Percentiles rank a stretch among this genome's conserved stretches.
phyloP scores from a whole-genome alignment of 2,113 vertebrate species.

The Cavia aperea region DNA sequence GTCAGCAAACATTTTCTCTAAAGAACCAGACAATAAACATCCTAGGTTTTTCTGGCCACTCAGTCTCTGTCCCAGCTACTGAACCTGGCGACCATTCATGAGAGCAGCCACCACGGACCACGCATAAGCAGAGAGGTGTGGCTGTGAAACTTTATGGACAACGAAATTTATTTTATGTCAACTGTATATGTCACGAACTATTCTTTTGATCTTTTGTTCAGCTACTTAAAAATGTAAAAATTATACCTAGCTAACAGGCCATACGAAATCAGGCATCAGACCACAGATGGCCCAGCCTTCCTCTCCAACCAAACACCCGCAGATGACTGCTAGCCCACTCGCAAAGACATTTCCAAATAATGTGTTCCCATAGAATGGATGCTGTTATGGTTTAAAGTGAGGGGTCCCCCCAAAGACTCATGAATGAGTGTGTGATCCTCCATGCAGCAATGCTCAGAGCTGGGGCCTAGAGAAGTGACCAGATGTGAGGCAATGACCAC shows the following conservation, averaged over 20 bases:
- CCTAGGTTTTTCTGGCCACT: neutral
- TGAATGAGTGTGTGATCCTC: neutral
- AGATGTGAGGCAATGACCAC: neutral
- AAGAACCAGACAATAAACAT: conserved; percentile 38
- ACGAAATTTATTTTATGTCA: neutral
- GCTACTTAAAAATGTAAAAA: neutral
- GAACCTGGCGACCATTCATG: neutral
- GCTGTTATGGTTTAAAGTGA: neutral
- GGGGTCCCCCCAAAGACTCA: neutral
- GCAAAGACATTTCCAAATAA: neutral
- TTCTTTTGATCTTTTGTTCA: neutral
- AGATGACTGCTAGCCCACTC: neutral
- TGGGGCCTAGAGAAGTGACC: neutral
- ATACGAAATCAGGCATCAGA: neutral
- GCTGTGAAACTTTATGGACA: conserved; percentile 19
- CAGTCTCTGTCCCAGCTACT: neutral
- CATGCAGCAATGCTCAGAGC: neutral
- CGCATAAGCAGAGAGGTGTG: neutral
- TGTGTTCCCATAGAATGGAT: neutral
- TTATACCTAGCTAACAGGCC: neutral
- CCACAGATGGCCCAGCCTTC: neutral
- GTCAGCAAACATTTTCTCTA: neutral
- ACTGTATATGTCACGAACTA: neutral
- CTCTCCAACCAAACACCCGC: neutral
- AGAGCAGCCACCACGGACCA: neutral